Conservation (phyloP, 1,140 invertebrate species). For the Cydia strobilella region DNA sequence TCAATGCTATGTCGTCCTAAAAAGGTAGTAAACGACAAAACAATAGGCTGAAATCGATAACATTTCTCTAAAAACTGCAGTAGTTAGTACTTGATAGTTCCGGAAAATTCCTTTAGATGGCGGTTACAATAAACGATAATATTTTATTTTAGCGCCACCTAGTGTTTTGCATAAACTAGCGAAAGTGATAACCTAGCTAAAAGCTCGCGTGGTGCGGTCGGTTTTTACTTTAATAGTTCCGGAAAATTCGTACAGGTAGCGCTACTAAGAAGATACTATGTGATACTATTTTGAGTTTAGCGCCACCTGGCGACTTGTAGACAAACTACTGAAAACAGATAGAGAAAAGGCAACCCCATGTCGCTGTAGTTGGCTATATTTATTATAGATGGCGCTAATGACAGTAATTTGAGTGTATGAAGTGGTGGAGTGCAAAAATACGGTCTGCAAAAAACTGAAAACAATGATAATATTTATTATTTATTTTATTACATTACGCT, state of each 20-base stretch:
- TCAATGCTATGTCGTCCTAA: not conserved
- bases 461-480: too few species aligned
- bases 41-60: slow-evolving; percentile 24
- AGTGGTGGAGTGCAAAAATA: too few species aligned
- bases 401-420: not conserved
- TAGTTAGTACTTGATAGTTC: slow-evolving; percentile 39
- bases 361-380: not conserved
- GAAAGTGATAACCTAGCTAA: not conserved
- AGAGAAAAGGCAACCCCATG: not conserved
- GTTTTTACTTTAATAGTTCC: not conserved
- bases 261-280: not conserved
- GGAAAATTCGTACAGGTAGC: not conserved
- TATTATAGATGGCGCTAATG: not conserved
- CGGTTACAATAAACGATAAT: not conserved
- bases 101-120: slow-evolving; percentile 10
- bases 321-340: not conserved
- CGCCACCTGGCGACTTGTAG: not conserved
- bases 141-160: slow-evolving; percentile 15
- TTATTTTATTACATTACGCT: too few species aligned
- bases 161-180: not conserved
- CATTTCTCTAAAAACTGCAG: slow-evolving; percentile 12
- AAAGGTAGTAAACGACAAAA: slow-evolving; percentile 21
- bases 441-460: too few species aligned
- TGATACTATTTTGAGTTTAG: not conserved
- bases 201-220: not conserved